Base-by-base conservation (phyloP, 2,888 invertebrate genomes). In the Coelogynopora nodosa region DNA sequence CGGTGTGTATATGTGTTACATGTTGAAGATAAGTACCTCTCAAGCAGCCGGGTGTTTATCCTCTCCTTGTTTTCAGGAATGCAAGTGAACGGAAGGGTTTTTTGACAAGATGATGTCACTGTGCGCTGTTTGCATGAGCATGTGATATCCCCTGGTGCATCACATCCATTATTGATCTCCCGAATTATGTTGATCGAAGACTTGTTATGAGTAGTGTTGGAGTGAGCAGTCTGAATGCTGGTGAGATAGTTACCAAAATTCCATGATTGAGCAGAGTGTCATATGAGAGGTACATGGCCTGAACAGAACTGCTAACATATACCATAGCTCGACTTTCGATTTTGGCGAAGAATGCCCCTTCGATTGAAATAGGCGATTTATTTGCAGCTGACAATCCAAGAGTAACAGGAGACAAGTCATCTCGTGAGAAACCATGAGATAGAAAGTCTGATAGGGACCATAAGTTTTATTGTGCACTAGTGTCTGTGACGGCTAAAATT, bases 271-370 rank as follows among this genome's bases (percentile, higher is more conserved):
- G 74, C 74, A 74, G 74, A 5, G 74, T 74, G 23, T 74, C 74
- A 74, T 74, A 74, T 74, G 74, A 74, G 23, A 74, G 74, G 74
- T 74, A 74, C 74, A 74, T 74, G 74, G 74, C 5, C 74, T 74
- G 74, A n/a, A 74, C 27, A 26, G 74, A 74, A 26, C 74, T 74
- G 74, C 74, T 74, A 26, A 74, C 74, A 74, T 74, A 74, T 74
- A 74, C 18, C 74, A 74, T 74, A 26, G 74, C 74, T n/a, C 27
- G 74, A 74, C 74, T 74, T 74, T 26, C 5, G 23, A n/a, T 26
- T 23, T 74, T 49, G 5, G 74, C 74, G 23, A 74, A 74, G 74
- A 74, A 74, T 74, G 74, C 74, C 23, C 74, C 23, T 74, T 74
- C 74, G 23, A 74, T 23, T 5, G 74, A 74, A 26, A 74, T 74